These are phyloP conservation scores for Acromyrmex charruanus DNA, from an alignment of 1,140 invertebrate species.

Conservation along the genomic window DNA sequence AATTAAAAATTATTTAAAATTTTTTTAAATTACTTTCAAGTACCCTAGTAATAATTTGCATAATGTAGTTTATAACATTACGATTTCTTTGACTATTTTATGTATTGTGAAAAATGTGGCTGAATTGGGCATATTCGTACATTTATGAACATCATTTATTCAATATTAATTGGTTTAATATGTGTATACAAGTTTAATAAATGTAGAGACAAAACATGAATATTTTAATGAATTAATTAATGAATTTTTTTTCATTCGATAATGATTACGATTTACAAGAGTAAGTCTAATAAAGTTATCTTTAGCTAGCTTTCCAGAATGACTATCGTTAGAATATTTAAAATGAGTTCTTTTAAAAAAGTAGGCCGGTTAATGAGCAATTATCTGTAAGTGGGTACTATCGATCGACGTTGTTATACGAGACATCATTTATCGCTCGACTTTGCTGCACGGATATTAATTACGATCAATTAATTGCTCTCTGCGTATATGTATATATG, in stretches of 20 bases:
- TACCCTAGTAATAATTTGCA: background rate
- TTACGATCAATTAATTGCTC: conserved; percentile 56
- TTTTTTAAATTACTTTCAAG: background rate
- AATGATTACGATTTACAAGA: background rate
- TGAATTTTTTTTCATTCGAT: background rate
- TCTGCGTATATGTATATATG: background rate
- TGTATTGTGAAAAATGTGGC: background rate
- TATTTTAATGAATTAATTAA: background rate
- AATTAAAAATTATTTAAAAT: no score
- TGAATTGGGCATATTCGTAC: background rate
- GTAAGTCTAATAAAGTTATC: background rate
- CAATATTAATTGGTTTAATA: background rate
- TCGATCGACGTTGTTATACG: conserved; percentile 51
- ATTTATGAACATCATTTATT: background rate
- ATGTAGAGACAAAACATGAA: background rate
- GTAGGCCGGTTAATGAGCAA: conserved; percentile 53
- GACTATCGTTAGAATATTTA: background rate
- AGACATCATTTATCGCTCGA: conserved; percentile 40
- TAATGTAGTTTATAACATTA: background rate
- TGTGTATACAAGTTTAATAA: background rate
- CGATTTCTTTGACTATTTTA: background rate
- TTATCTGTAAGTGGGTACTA: conserved; percentile 57
- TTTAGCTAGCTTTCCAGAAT: background rate
- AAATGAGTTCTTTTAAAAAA: conserved; percentile 8
- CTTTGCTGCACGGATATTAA: conserved; percentile 35